Conservation (phyloP, 1,140 invertebrate genomes). For the Lordiphosa stackelbergi region DNA sequence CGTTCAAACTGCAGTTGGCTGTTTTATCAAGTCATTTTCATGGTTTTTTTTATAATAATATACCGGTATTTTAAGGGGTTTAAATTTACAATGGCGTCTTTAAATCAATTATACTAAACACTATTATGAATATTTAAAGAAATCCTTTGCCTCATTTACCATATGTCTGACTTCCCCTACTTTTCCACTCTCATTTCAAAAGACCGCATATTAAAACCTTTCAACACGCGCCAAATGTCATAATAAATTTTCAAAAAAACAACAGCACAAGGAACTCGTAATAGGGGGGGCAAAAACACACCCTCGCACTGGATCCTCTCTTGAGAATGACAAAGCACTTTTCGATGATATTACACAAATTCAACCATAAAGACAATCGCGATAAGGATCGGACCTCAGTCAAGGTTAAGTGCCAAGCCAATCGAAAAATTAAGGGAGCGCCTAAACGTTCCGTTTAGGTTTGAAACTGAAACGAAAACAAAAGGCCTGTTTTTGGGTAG, state of each 20-base stretch:
- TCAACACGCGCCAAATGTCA: slow-evolving; percentile 72
- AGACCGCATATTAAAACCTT: slow-evolving; percentile 58
- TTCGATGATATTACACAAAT: slow-evolving; percentile 49
- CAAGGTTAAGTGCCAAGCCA: slow-evolving; percentile 54
- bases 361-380: slow-evolving; percentile 65
- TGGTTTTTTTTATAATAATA: no score
- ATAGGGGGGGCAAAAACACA: slow-evolving; percentile 47
- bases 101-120: no score
- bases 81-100: no score
- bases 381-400: slow-evolving; percentile 56
- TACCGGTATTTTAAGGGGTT: no score
- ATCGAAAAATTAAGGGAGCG: slow-evolving; percentile 52
- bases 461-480: slow-evolving; percentile 23
- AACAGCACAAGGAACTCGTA: slow-evolving; percentile 28
- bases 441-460: slow-evolving; percentile 63
- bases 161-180: slow-evolving; percentile 31
- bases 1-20: no score
- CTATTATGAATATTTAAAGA: no score
- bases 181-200: slow-evolving; percentile 8
- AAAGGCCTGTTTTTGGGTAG: slow-evolving; percentile 36
- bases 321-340: slow-evolving; percentile 67
- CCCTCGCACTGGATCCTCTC: slow-evolving; percentile 45
- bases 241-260: slow-evolving; percentile 61
- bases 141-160: slow-evolving; percentile 5
- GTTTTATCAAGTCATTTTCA: no score